These are phyloP conservation scores for Theretra japonica DNA, from an alignment of 2,888 invertebrate species.

Conservation along the genomic window DNA sequence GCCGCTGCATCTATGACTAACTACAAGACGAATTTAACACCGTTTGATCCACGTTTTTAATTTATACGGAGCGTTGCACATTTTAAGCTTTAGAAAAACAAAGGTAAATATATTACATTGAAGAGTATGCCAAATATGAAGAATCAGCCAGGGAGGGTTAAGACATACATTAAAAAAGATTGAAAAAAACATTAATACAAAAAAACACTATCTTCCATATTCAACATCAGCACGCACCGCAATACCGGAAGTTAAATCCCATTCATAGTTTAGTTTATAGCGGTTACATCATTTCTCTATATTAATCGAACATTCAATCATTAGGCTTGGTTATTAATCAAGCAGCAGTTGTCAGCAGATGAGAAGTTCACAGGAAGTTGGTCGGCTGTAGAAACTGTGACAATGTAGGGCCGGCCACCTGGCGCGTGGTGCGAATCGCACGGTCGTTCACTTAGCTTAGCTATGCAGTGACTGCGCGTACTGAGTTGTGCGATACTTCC, in stretches of 20 bases:
- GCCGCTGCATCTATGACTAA: too few relatives aligned
- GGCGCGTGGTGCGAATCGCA: conserved; percentile 69
- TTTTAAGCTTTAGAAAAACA: too few relatives aligned
- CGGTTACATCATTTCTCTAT: background rate
- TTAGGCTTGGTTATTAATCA: background rate
- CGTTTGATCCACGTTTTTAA: too few relatives aligned
- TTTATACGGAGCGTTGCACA: too few relatives aligned
- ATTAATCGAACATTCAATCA: conserved; percentile 21
- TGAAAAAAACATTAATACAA: background rate
- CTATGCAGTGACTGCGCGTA: background rate
- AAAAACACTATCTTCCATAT: too few relatives aligned
- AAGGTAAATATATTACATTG: too few relatives aligned
- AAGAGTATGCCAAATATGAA: too few relatives aligned
- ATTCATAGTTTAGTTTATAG: conserved; percentile 1
- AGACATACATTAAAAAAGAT: too few relatives aligned
- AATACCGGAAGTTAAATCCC: conserved; percentile 14
- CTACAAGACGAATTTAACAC: too few relatives aligned
- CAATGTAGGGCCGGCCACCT: conserved; percentile 56
- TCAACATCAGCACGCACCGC: background rate
- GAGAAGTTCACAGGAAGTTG: background rate
- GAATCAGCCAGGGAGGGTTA: too few relatives aligned
- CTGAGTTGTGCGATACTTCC: background rate
- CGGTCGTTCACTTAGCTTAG: conserved; percentile 63
- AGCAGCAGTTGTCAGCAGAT: background rate
- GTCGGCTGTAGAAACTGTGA: conserved; percentile 5